These are phyloP conservation scores for Magallana angulata DNA, from an alignment of 1,140 invertebrate genomes.

Conservation along the genomic window DNA sequence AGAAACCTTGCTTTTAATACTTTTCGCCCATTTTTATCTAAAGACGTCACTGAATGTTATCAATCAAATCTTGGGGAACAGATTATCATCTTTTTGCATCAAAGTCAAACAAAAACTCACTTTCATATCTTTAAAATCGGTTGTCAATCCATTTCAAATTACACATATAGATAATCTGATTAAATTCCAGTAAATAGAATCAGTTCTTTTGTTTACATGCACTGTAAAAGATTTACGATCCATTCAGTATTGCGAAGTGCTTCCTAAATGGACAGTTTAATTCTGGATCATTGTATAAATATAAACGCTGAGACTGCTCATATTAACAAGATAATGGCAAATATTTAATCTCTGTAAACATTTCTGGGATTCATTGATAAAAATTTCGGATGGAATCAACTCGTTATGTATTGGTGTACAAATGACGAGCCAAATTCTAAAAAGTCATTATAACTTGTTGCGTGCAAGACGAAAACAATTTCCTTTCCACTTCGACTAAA, in stretches of 20 bases:
- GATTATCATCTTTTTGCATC: slow-evolving; percentile 5
- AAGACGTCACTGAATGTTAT: not conserved
- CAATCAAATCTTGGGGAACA: slow-evolving; percentile 7
- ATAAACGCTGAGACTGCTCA: slow-evolving; percentile 8
- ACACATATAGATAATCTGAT: slow-evolving; percentile 35
- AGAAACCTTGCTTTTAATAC: not conserved
- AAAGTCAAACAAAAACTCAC: slow-evolving; percentile 23
- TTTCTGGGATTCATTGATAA: not conserved
- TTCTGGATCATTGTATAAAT: slow-evolving; percentile 21
- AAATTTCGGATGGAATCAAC: slow-evolving; percentile 13
- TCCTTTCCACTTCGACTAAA: not conserved
- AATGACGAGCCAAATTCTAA: not conserved
- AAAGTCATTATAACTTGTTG: slow-evolving; percentile 13
- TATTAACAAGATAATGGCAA: slow-evolving; percentile 15
- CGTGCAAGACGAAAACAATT: slow-evolving; percentile 28
- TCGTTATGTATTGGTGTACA: not conserved
- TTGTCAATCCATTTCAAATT: slow-evolving; percentile 30
- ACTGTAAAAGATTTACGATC: slow-evolving; percentile 28
- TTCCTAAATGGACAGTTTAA: not conserved
- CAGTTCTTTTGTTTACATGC: slow-evolving; percentile 17
- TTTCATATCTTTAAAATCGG: slow-evolving; percentile 30
- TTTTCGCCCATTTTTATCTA: not conserved
- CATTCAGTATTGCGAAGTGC: not conserved
- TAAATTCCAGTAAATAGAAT: not conserved
- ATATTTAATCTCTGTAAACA: not conserved